Percentiles rank a stretch among this genome's conserved stretches.
phyloP scores from a whole-genome alignment of 1,140 invertebrate genomes.

The Stenopsyche tienmushanensis region DNA sequence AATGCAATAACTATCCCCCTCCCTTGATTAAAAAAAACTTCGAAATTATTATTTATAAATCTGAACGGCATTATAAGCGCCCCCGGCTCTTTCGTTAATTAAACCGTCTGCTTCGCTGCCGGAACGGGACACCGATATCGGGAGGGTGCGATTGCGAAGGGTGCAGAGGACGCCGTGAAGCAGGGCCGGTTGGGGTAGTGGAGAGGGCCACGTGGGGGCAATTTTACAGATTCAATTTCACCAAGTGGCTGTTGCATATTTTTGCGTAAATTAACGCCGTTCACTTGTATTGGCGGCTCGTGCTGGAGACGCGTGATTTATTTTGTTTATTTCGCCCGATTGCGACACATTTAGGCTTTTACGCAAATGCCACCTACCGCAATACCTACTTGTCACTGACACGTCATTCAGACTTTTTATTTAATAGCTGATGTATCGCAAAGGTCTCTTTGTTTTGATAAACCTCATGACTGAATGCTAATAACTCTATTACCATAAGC shows the following conservation, averaged over 20 bases:
- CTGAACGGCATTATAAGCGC: constrained; percentile 37
- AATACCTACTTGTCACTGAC: constrained; percentile 3
- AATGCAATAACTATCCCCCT: constrained; percentile 31
- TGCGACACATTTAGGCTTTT: constrained; percentile 5
- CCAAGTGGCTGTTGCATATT: constrained; percentile 43
- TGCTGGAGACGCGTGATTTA: constrained; percentile 29
- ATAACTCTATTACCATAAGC: no score
- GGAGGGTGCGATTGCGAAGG: not conserved
- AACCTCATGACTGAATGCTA: no score
- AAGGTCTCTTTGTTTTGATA: no score
- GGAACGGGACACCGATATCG: constrained; percentile 15
- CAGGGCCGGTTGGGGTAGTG: not conserved
- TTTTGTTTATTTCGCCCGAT: constrained; percentile 26
- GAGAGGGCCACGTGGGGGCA: constrained; percentile 23
- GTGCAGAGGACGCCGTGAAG: not conserved
- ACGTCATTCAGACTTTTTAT: not conserved
- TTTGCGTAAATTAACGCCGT: constrained; percentile 42
- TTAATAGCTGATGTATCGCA: no score
- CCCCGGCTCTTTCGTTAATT: constrained; percentile 39
- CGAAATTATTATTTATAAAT: constrained; percentile 38
- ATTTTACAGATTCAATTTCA: constrained; percentile 43
- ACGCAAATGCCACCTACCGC: not conserved
- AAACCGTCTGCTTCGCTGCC: constrained; percentile 34
- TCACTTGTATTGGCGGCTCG: constrained; percentile 26
- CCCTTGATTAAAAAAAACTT: constrained; percentile 28